Base-by-base conservation (phyloP, 2,113 vertebrate species). In the Carollia perspicillata region DNA sequence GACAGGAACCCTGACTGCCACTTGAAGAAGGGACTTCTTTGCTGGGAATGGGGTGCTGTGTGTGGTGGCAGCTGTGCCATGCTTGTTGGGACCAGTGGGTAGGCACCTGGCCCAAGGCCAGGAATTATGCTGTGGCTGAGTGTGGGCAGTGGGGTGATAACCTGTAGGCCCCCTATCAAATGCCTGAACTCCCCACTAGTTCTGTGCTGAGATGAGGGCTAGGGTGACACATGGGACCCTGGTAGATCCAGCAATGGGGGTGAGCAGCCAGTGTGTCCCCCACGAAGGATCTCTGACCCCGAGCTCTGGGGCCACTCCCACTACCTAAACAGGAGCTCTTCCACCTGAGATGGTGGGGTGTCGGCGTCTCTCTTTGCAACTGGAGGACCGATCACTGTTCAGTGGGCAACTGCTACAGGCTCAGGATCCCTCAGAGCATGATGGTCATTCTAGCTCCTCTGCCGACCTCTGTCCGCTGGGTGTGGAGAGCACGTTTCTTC, bases 1-100 rank as follows among this genome's bases (percentile, higher is more conserved):
- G 0, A 12, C 3, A 0, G 8, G 35, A 22, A 55, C 14, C 18
- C 0, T 0, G 0, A 3, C 47, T 0, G 0, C 33, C 4, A 0
- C 30, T 0, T 8, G 40, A 40, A 51, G 0, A 74, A 49, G 30
- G 68, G 18, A 11, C 33, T 1, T 11, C 63, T 40, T 84, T 1
- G 0, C 63, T 30, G 35, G 89, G 63, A 77, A 35, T 37, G 13
- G 44, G 80, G 40, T 55, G 23, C 13, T 3, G 30, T 37, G 33
- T 26, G 42, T 63, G 33, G 17, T 3, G 0, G 35, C 5, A 30
- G 12, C 16, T 0, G 9, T 18, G 49, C 63, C 8, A 0, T 1
- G 10, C 58, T 42, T 35, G 14, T 4, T 35, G 75, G 79, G 74
- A 47, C 63, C 8, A 7, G 3, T 49, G 80, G 26, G 6, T 69